Evolutionary conservation across 2,888 invertebrate genomes (phyloP), one percentile per base, ranked within the genome.

Genomic region (Tinea pellionella): DNA sequence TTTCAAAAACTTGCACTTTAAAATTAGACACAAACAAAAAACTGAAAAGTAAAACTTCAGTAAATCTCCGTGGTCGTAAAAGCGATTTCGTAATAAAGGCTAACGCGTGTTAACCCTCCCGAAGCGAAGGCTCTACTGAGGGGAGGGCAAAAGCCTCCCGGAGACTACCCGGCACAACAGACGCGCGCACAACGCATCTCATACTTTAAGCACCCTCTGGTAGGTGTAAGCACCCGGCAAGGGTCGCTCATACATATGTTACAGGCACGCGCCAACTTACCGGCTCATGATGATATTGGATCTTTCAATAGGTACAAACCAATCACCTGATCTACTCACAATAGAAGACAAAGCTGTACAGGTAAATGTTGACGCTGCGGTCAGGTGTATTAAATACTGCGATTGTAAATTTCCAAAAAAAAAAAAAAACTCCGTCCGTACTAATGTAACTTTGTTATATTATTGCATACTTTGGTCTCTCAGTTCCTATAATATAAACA

Each of bases 181-280:
- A 77, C 85, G 85, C 83, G 84, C 85, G 85, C 85, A 84, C 80
- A 82, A 83, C 85, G 84, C 85, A 84, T 80, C 81, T 71, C 69
- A 65, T 76, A 73, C 74, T 75, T 74, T 73, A 71, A 77, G 70
- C 72, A 73, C 70, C 69, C 53, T 53, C 24, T 65, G 67, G 69
- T 12, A 69, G 69, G 67, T 66, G 64, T 69, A 69, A 65, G 63
- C 29, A 12, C 19, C 53, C 63, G 63, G 65, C 63, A 64, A 64
- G 65, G 67, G 67, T 65, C 64, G 63, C 65, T 68, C 69, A 67
- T 75, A 73, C 77, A 74, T 75, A 75, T 70, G 74, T 73, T 67
- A 66, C 65, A 63, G 64, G 66, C 47, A 16, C 47, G 47, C 47
- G 47, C 47, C 1, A 47, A 47, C 15, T 15, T 16, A 16, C 47